Conservation (phyloP, 30 jellyfish, hydroid and myxozoan species). For the Aurelia sp. region DNA sequence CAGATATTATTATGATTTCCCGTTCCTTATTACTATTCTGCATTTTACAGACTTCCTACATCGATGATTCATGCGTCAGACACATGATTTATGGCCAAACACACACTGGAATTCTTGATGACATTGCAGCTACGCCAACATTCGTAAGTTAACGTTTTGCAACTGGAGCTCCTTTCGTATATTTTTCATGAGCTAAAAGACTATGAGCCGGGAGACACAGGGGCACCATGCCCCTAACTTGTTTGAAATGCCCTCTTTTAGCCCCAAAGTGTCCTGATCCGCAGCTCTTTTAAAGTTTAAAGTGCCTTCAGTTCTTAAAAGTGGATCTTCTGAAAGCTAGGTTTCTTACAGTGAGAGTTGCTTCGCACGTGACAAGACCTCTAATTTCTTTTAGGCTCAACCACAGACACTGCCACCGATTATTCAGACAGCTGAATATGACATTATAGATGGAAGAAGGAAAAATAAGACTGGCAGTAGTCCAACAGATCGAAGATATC, state of each 20-base stretch:
- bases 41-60: slow-evolving; percentile 78
- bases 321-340: no score
- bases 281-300: no score
- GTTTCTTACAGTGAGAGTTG: no score
- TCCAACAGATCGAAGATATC: background rate
- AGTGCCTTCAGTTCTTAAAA: no score
- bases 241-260: no score
- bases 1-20: no score
- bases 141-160: slow-evolving; percentile 16
- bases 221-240: no score
- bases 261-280: no score
- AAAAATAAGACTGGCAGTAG: background rate
- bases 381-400: background rate
- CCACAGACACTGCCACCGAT: background rate
- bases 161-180: background rate
- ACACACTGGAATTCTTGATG: slow-evolving; percentile 60
- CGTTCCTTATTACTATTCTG: no score
- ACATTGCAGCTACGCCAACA: slow-evolving; percentile 2
- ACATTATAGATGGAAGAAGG: background rate
- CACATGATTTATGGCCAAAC: slow-evolving; percentile 89
- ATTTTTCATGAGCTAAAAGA: no score
- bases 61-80: slow-evolving; percentile 90
- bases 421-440: background rate
- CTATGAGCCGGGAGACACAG: no score
- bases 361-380: no score